phyloP scores from a whole-genome alignment of 2,113 vertebrate species.

The Lasiurus borealis region DNA sequence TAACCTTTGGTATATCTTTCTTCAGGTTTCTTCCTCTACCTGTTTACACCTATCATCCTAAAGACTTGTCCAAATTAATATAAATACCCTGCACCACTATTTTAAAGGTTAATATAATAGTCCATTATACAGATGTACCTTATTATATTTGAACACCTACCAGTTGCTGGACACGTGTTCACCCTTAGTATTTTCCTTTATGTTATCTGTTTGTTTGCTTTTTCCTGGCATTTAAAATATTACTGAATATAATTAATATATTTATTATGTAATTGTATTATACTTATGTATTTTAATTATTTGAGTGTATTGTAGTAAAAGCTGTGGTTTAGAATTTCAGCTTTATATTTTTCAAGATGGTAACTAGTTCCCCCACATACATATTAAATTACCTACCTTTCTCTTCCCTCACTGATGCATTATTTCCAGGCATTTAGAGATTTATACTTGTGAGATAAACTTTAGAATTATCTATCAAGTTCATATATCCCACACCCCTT shows the following conservation, averaged over 20 bases:
- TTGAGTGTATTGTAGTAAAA: neutral
- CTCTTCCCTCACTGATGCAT: neutral
- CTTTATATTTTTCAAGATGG: neutral
- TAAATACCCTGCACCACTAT: neutral
- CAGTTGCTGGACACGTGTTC: neutral
- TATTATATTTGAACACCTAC: neutral
- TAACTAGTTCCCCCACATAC: neutral
- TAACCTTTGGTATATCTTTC: neutral
- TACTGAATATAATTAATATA: neutral
- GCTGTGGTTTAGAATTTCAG: neutral
- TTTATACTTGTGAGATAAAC: constrained; percentile 42
- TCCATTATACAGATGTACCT: neutral
- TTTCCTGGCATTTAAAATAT: neutral
- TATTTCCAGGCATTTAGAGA: constrained; percentile 12
- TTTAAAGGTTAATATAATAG: neutral
- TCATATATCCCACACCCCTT: constrained; percentile 19
- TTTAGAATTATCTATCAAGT: constrained; percentile 53
- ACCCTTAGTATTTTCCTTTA: neutral
- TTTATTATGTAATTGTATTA: constrained; percentile 11
- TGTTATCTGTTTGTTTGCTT: neutral
- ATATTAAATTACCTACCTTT: neutral
- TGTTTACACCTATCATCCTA: neutral
- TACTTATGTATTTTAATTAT: neutral
- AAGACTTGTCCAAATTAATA: neutral
- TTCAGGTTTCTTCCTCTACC: neutral